Conservation (phyloP, 2,797 vertebrate species). For the Champsocephalus esox region DNA sequence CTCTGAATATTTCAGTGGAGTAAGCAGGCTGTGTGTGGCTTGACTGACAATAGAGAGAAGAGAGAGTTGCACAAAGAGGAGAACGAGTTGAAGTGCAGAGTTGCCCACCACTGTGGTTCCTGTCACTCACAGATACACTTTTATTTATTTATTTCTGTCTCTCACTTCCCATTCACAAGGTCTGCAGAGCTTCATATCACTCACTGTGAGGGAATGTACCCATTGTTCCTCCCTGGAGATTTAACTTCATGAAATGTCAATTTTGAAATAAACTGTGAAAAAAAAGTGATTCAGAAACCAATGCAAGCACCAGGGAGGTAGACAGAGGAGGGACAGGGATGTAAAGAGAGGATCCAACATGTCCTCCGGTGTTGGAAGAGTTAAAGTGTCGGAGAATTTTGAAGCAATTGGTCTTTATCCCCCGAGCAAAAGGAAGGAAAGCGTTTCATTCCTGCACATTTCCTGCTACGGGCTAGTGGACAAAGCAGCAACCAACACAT, state of each 20-base stretch:
- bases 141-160: conserved; percentile 72
- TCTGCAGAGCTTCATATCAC: conserved; percentile 63
- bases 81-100: conserved; percentile 48
- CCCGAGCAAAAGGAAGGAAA: conserved; percentile 54
- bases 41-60: conserved; percentile 51
- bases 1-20: conserved; percentile 46
- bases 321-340: conserved; percentile 15
- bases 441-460: conserved; percentile 60
- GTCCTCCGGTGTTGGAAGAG: conserved; percentile 34
- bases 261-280: conserved; percentile 71
- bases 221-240: conserved; percentile 71
- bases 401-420: conserved; percentile 59
- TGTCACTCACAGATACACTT: conserved; percentile 54
- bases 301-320: conserved; percentile 18
- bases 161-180: conserved; percentile 65
- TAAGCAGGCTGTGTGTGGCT: conserved; percentile 28
- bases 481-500: conserved; percentile 64
- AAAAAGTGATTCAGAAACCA: conserved; percentile 56
- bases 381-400: conserved; percentile 39
- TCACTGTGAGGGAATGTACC: conserved; percentile 68
- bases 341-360: conserved; percentile 16
- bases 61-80: neutral
- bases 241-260: conserved; percentile 77
- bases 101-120: conserved; percentile 41
- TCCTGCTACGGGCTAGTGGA: conserved; percentile 54